Percentiles rank a stretch among this genome's conserved stretches.
phyloP scores from a whole-genome alignment of 2,797 vertebrate species.

The Helicolenus hilgendorfi region DNA sequence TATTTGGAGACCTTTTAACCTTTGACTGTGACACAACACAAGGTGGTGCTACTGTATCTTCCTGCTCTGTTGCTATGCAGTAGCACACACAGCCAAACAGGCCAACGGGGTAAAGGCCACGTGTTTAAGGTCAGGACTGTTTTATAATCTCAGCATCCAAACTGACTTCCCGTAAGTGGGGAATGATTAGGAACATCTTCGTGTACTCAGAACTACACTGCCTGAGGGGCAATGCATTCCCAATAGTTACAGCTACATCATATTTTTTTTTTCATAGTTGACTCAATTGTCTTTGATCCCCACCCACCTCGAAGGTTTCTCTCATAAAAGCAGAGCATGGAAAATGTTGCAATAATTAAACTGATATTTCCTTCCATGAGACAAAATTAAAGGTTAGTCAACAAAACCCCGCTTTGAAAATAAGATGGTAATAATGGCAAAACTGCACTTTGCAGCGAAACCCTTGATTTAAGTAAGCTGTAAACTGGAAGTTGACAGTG shows the following conservation, averaged over 20 bases:
- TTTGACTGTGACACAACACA: conserved; percentile 79
- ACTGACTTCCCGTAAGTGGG: conserved; percentile 54
- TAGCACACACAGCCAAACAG: conserved; percentile 40
- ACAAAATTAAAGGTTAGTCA: conserved; percentile 77
- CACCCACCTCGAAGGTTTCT: conserved; percentile 24
- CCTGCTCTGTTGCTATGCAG: conserved; percentile 42
- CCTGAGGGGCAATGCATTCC: conserved; percentile 18
- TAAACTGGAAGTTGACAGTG: conserved; percentile 83
- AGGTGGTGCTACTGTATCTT: conserved; percentile 88
- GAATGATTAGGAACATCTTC: conserved; percentile 49
- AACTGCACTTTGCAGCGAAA: conserved; percentile 76
- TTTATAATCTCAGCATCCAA: conserved; percentile 62
- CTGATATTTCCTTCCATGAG: conserved; percentile 68
- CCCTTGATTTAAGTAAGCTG: conserved; percentile 83
- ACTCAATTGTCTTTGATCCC: conserved; percentile 41
- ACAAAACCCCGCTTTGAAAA: conserved; percentile 71
- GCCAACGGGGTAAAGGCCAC: conserved; percentile 53
- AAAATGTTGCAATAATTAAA: conserved; percentile 61
- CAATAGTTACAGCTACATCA: conserved; percentile 14
- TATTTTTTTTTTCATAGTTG: conserved; percentile 17
- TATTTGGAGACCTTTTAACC: conserved; percentile 59
- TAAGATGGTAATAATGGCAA: conserved; percentile 76
- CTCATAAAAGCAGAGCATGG: conserved; percentile 38
- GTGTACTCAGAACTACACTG: conserved; percentile 7
- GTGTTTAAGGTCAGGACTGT: conserved; percentile 62